Evolutionary conservation across 2,113 vertebrate species (phyloP).

Genomic region (Urocolius indicus): DNA sequence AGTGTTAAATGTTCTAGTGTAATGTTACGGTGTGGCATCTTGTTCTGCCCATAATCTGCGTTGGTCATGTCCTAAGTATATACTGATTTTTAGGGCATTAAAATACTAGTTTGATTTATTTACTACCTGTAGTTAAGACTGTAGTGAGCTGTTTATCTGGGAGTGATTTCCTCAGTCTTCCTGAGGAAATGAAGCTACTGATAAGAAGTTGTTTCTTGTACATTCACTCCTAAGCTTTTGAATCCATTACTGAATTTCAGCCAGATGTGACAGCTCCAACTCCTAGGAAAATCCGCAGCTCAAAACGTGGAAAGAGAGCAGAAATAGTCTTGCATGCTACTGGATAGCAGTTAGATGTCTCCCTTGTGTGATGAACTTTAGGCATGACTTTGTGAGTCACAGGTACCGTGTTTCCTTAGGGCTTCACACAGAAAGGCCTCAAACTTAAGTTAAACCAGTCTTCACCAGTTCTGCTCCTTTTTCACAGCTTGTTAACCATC

Average conservation of each 20-base stretch:
- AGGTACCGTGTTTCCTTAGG: background rate
- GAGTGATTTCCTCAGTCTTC: background rate
- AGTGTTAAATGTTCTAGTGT: too few species aligned
- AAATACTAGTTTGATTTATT: background rate
- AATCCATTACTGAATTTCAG: background rate
- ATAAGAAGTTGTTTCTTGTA: background rate
- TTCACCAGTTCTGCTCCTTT: background rate
- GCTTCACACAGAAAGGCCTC: background rate
- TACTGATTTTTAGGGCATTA: accelerated
- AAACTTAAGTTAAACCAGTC: background rate
- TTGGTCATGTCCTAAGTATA: background rate
- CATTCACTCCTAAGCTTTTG: background rate
- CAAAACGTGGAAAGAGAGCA: background rate
- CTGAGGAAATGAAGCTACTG: background rate
- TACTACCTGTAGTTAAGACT: background rate
- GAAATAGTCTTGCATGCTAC: background rate
- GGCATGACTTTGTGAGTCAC: accelerated
- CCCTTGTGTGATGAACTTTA: background rate
- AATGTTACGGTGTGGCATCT: accelerated
- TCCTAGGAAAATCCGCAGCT: background rate
- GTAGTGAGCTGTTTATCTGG: accelerated
- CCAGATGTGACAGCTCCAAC: background rate
- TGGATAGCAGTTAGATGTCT: background rate
- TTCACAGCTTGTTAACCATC: background rate
- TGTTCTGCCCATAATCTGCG: accelerated